Base-by-base conservation (phyloP, 37 sponge, comb jelly and placozoan species). In the Aplysina aerophoba region DNA sequence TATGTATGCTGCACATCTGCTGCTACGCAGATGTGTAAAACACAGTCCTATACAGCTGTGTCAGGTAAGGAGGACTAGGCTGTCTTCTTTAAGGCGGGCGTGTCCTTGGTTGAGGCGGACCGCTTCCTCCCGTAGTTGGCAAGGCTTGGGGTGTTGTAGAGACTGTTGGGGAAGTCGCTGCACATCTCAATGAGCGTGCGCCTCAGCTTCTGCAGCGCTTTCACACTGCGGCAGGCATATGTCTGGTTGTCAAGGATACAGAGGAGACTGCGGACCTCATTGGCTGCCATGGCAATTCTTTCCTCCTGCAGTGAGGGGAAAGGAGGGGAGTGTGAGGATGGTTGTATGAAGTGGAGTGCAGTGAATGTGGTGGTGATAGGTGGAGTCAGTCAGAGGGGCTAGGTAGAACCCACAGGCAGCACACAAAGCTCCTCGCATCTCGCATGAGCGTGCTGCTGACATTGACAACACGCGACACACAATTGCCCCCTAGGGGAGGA, bases 221-320 rank as follows among this genome's bases (percentile, higher is more conserved):
- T 36, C 30, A 89, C 53, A 83, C 88, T 87, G 17, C 36, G 85
- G 67, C 95, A 94, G 41, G 92, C 91, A 57, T 89, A 89, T 1
- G 87, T 89, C 69, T 94, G 95, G 81, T 91, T 91, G 80, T 91
- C 92, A 0, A 90, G 79, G 40, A 91, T 88, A 24, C 72, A 55
- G 31, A 94, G 79, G 63, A 94, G 87, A 56, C 85, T 85, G 4
- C 85, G 84, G 36, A 89, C 90, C 59, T 94, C 94, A 6, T 73
- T 86, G 36, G 81, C 88, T 30, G 90, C 88, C 77, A 86, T 80
- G 2, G 41, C 44, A 13, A 75, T 39, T 16, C 11, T 75, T 3
- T 75, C 78, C 44, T 75, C 78, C 44, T 40, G 50, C 50, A 44
- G 6, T 11, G 50, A 11, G 50, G 3, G 50, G 64, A 63, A 13